Base-by-base conservation (phyloP, 2,113 vertebrate species). In the Gulo gulo region DNA sequence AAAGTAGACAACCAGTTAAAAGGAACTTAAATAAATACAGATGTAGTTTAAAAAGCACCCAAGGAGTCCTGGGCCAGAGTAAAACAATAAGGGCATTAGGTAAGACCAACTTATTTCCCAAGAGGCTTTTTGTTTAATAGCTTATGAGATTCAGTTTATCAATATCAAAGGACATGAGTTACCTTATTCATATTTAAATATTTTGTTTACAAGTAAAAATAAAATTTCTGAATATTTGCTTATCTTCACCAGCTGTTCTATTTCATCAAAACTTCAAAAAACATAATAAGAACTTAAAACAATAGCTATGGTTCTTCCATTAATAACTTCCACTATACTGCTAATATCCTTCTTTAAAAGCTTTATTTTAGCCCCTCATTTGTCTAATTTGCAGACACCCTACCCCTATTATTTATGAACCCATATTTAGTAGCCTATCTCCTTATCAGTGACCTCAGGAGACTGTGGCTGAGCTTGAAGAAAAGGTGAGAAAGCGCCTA, bases 181-280 rank as follows among this genome's bases (percentile, higher is more conserved):
- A 69, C 20, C 26, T 96, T 31, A 47, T 26, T 20, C 50, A 90
- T 24, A 96, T 42, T 95, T 73, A 86, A 86, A 45, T 61, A 85
- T 61, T 88, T 94, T 86, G 18, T 39, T 95, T 97, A 50, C 6
- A 96, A 88, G 31, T 47, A 67, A 92, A 94, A 96, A 36, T 57
- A 87, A 57, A 23, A 34, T 6, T 29, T 74, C 36, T 83, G 24
- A 52, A 23, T 45, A 34, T 81, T 63, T 50, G 23, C 42, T 94
- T 83, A 86, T 65, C 26, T 95, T 91, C 57, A 80, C 14, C n/a
- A 95, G 10, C 26, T 87, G 10, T 84, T 94, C 7, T 78, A 63
- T 23, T 47, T 92, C 31, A 29, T 85, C 71, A 85, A 82, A 67
- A 65, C 73, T 91, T 86, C 52, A 24, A 95, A 94, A 55, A 34